A percentile compares a stretch with the other conserved stretches of the same genome.
Evolutionary conservation across 2,113 vertebrate species (phyloP).

Genomic region (Excalfactoria chinensis): DNA sequence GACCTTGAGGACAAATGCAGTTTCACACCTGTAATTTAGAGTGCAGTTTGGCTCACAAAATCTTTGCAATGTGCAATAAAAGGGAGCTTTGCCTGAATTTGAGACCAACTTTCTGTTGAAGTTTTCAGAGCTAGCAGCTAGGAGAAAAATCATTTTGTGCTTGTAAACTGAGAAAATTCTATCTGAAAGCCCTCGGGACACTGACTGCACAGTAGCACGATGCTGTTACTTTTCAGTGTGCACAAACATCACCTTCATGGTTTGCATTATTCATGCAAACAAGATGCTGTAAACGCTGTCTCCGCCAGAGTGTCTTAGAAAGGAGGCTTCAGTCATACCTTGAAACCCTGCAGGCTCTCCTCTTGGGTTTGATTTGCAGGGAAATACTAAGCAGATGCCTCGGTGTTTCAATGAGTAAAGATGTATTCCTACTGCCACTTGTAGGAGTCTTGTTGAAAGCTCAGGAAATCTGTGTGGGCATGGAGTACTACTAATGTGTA

Average conservation of each 20-base stretch:
- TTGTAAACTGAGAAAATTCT: not conserved
- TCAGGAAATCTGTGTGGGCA: not conserved
- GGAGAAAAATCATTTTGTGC: not conserved
- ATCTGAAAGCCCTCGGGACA: conserved; percentile 22
- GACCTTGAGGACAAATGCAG: conserved; percentile 21
- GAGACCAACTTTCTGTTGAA: conserved; percentile 12
- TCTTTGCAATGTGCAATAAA: not conserved
- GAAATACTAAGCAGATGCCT: not conserved
- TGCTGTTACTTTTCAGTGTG: not conserved
- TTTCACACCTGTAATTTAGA: conserved; percentile 42
- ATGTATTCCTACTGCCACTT: not conserved
- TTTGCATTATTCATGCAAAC: conserved; percentile 64
- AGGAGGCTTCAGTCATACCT: not conserved
- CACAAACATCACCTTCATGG: conserved; percentile 12
- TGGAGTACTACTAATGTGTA: not conserved
- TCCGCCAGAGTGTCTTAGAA: conserved; percentile 13
- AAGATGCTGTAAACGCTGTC: conserved; percentile 29
- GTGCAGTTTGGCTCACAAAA: not conserved
- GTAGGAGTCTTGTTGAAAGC: not conserved
- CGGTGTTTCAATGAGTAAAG: not conserved
- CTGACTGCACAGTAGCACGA: not conserved
- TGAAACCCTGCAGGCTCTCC: conserved; percentile 17
- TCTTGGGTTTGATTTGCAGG: not conserved
- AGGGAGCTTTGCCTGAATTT: not conserved
- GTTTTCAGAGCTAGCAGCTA: not conserved